Conservation (phyloP, 2,113 vertebrate genomes). For the Turnix velox region DNA sequence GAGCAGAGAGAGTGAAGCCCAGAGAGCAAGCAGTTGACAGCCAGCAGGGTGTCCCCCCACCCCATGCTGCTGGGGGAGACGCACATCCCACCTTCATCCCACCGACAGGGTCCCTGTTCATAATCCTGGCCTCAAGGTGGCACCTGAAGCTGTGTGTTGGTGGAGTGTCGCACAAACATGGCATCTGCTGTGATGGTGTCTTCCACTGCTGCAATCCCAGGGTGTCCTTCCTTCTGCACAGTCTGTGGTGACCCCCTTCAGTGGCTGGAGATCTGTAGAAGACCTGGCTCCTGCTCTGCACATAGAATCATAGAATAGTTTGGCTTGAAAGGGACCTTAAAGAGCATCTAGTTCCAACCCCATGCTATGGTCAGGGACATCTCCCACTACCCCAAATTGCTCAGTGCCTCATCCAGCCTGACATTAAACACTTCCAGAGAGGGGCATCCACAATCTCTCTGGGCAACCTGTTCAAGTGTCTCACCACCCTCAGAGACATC, state of each 20-base stretch:
- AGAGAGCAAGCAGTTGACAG: background rate
- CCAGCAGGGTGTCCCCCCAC: accelerated
- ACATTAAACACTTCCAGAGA: too few species aligned
- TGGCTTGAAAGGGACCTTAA: too few species aligned
- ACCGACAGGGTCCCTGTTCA: too few species aligned
- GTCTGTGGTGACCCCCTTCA: background rate
- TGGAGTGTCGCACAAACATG: background rate
- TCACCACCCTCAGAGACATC: too few species aligned
- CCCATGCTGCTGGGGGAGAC: background rate
- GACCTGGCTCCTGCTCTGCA: too few species aligned
- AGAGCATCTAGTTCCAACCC: too few species aligned
- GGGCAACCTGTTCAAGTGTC: too few species aligned
- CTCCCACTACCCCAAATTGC: too few species aligned
- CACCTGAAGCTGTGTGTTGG: background rate
- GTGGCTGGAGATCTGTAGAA: background rate
- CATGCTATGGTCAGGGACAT: too few species aligned
- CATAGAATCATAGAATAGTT: too few species aligned
- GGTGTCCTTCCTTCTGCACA: background rate
- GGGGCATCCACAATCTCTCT: too few species aligned
- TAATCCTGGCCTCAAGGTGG: background rate
- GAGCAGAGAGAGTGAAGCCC: background rate
- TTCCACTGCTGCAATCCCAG: background rate
- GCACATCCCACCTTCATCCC: background rate
- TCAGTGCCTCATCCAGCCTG: too few species aligned
- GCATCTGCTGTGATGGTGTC: background rate